Evolutionary conservation across 1,140 invertebrate genomes (phyloP).

Genomic region (Centruroides vittatus): DNA sequence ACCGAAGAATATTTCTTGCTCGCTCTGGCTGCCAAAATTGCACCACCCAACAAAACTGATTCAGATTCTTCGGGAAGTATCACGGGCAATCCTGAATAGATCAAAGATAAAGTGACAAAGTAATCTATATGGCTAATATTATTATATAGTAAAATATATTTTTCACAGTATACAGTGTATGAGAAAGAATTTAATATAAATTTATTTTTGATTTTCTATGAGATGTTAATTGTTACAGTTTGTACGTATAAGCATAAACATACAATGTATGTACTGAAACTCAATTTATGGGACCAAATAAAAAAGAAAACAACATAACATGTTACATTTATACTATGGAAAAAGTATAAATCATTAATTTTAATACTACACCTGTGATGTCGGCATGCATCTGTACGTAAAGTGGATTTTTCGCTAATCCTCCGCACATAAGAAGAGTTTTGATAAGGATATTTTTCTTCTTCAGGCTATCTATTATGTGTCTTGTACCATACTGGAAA

Average conservation of each 20-base stretch:
- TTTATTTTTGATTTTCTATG: too few relatives aligned
- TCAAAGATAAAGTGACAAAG: neutral
- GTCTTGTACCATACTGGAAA: constrained; percentile 73
- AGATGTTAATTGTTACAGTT: too few relatives aligned
- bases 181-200: too few relatives aligned
- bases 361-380: constrained; percentile 28
- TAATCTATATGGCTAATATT: too few relatives aligned
- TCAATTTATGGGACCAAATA: too few relatives aligned
- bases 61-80: constrained; percentile 44
- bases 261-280: too few relatives aligned
- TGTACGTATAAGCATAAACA: too few relatives aligned
- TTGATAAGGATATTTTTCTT: constrained; percentile 44
- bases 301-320: too few relatives aligned
- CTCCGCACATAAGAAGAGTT: constrained; percentile 70
- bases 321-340: too few relatives aligned
- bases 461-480: constrained; percentile 62
- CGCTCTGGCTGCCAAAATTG: constrained; percentile 66
- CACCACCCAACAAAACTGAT: constrained; percentile 70
- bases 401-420: constrained; percentile 66
- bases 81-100: constrained; percentile 25
- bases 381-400: constrained; percentile 77
- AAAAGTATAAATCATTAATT: neutral
- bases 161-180: too few relatives aligned
- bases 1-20: constrained; percentile 43
- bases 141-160: too few relatives aligned